Evolutionary conservation across 1,140 invertebrate genomes (phyloP).

Genomic region (Ceratina australensis): DNA sequence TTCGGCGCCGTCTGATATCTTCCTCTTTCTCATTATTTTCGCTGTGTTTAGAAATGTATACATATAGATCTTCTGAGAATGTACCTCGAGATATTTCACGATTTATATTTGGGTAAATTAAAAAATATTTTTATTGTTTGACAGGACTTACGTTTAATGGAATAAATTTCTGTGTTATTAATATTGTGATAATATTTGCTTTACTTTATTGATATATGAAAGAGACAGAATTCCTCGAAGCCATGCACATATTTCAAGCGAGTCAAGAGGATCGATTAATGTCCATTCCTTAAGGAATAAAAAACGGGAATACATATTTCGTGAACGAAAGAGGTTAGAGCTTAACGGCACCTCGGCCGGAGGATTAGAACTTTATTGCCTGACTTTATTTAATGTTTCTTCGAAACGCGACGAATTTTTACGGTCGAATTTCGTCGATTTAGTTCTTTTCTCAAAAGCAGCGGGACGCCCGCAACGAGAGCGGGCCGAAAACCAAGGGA

Average conservation of each 20-base stretch:
- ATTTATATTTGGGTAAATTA: no score
- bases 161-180: no score
- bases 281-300: neutral
- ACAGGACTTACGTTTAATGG: no score
- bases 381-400: constrained; percentile 37
- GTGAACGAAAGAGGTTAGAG: neutral
- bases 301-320: constrained; percentile 1
- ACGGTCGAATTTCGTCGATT: constrained; percentile 58
- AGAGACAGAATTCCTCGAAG: neutral
- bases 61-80: neutral
- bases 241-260: neutral
- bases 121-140: no score
- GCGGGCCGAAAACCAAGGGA: constrained; percentile 52
- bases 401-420: constrained; percentile 51
- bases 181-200: no score
- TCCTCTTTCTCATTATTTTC: neutral
- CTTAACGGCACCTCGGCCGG: constrained; percentile 1
- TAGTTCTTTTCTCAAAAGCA: constrained; percentile 38
- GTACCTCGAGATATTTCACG: no score
- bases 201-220: no score
- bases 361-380: constrained; percentile 34
- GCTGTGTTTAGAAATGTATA: constrained; percentile 7
- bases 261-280: constrained; percentile 11
- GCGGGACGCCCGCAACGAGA: constrained; percentile 49
- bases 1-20: neutral